These are phyloP conservation scores for Diachasma alloeum DNA, from an alignment of 1,140 invertebrate genomes.

Conservation along the genomic window DNA sequence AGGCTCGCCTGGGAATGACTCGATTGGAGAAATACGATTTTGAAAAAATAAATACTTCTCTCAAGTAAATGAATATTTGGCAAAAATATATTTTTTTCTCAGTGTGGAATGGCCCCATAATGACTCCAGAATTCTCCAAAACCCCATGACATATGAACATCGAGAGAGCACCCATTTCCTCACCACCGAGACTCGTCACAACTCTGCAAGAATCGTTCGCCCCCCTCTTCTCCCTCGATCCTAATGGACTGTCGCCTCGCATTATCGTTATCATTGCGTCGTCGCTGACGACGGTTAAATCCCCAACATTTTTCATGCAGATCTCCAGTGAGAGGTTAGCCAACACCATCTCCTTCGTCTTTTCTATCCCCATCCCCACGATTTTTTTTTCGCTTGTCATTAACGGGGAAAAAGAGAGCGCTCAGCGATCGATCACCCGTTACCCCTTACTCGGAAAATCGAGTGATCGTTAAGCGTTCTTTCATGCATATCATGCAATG, in stretches of 20 bases:
- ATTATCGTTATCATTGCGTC: constrained; percentile 53
- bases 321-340: constrained; percentile 22
- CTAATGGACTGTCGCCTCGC: constrained; percentile 54
- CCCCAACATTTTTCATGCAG: constrained; percentile 51
- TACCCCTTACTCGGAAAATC: background rate
- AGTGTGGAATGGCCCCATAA: too few species aligned
- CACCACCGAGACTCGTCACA: background rate
- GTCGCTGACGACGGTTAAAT: constrained; percentile 51
- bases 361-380: background rate
- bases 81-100: too few species aligned
- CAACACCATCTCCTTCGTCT: background rate
- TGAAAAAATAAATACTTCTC: too few species aligned
- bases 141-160: background rate
- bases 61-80: too few species aligned
- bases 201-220: background rate
- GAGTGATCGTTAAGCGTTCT: constrained; percentile 12
- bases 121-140: background rate
- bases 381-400: constrained; percentile 14
- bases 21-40: too few species aligned
- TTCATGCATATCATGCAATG: constrained; percentile 4
- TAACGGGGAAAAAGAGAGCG: constrained; percentile 12
- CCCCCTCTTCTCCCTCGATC: background rate
- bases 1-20: too few species aligned
- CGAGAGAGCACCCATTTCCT: background rate
- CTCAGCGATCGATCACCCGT: background rate